Evolutionary conservation across 2,797 vertebrate species (phyloP), one percentile per base, ranked within the genome.

Genomic region (Coilia nasus): DNA sequence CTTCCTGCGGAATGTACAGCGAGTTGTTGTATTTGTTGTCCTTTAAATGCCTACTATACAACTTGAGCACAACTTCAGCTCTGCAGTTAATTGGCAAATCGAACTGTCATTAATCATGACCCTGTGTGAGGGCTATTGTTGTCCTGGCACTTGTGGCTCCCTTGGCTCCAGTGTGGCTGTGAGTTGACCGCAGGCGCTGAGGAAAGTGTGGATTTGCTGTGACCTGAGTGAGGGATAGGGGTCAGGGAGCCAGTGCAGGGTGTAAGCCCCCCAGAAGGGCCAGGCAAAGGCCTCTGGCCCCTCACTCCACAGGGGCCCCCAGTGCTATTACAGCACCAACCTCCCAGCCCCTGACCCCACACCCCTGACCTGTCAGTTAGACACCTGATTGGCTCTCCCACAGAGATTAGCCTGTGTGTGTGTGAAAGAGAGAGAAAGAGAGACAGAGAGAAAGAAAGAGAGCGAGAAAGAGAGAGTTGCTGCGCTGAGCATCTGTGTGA

Each of bases 121-220:
- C 71, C 35, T 44, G 17, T 44, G 35, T 78, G 71, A 41, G 31
- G 35, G 71, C 71, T 44, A 78, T 78, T 78, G 17, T 44, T 21
- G 6, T 44, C 31, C 35, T 78, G 71, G 71, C 71, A 78, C 71
- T 81, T 75, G 59, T 81, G 23, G 25, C 81, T 67, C 64, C 82
- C 67, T 88, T 60, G 81, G 89, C 86, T 89, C 85, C 9, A 83
- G 35, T 12, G 31, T 83, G 85, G 85, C 85, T 85, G 86, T 85
- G 84, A 35, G 75, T 75, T 81, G 71, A 60, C 44, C 82, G 41
- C 71, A 67, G 83, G 75, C 81, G 59, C n/a, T 31, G 5, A 17
- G 75, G 35, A 44, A 78, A 21, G 71, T 17, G 35, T 78, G 71
- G 71, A 44, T 15, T 54, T 62, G 80, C 25, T 82, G 54, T 82